phyloP scores from a whole-genome alignment of 2,888 invertebrate species.

The Heteromurus nitidus region DNA sequence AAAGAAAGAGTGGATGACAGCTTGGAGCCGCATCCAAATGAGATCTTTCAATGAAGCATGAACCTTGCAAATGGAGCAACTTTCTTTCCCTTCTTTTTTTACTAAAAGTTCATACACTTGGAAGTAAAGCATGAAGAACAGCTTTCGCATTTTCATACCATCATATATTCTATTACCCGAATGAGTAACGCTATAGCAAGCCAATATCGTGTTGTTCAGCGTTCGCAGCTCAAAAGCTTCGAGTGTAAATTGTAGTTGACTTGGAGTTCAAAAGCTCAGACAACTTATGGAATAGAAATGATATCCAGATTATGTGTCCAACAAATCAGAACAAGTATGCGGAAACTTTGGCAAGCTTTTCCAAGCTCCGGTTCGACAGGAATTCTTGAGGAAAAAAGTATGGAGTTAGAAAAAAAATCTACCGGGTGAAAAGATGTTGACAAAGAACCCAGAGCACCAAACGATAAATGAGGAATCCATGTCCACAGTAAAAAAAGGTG shows the following conservation, averaged over 20 bases:
- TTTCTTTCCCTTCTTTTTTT: no score
- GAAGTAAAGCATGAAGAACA: no score
- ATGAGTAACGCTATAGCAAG: no score
- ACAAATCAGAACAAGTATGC: conserved; percentile 40
- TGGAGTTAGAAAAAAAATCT: conserved; percentile 1
- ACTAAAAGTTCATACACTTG: no score
- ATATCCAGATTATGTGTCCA: conserved; percentile 25
- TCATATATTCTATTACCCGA: no score
- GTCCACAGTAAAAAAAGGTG: no score
- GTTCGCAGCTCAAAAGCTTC: no score
- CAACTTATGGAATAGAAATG: conserved; percentile 11
- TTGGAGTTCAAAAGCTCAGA: conserved; percentile 11
- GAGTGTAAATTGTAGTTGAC: no score
- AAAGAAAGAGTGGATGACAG: conserved; percentile 11
- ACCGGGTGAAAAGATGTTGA: conserved; percentile 43
- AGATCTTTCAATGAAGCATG: conserved; percentile 5
- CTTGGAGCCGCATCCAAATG: conserved; percentile 17
- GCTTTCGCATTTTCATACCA: no score
- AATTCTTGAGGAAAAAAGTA: conserved; percentile 18
- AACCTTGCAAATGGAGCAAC: not conserved
- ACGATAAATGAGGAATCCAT: no score
- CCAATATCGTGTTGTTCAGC: no score
- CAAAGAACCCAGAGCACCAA: no score
- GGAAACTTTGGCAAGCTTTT: conserved; percentile 48
- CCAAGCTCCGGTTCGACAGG: conserved; percentile 27